A percentile compares a stretch with the other conserved stretches of the same genome.
These are phyloP conservation scores for Hylaeus volcanicus DNA, from an alignment of 1,140 invertebrate genomes.

Conservation along the genomic window DNA sequence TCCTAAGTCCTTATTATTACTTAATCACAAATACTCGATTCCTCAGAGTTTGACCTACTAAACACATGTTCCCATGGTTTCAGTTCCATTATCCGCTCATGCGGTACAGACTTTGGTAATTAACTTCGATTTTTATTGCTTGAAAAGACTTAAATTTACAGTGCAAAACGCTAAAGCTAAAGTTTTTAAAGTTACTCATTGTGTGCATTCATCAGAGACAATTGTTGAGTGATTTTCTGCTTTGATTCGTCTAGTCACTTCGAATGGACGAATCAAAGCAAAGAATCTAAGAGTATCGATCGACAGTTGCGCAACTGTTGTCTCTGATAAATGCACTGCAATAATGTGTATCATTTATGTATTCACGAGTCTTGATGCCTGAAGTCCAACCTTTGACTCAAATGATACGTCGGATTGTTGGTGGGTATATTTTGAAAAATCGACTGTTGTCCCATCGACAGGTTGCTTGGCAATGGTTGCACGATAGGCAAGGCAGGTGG, in stretches of 20 bases:
- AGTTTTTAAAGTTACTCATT: neutral
- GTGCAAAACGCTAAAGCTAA: neutral
- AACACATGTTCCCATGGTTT: neutral
- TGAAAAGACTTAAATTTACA: neutral
- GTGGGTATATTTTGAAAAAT: conserved; percentile 70
- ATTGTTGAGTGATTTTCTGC: too few relatives aligned
- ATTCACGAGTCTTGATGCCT: conserved; percentile 71
- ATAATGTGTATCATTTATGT: too few relatives aligned
- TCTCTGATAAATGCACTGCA: too few relatives aligned
- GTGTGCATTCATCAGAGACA: neutral
- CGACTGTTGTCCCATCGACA: conserved; percentile 67
- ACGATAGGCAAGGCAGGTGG: conserved; percentile 74
- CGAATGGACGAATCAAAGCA: too few relatives aligned
- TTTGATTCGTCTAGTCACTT: too few relatives aligned
- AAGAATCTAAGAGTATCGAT: too few relatives aligned
- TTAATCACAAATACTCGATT: neutral
- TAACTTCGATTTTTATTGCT: neutral
- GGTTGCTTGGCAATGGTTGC: conserved; percentile 73
- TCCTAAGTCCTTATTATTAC: neutral
- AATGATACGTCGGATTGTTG: conserved; percentile 65
- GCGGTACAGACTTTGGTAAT: neutral
- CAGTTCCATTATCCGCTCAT: too few relatives aligned
- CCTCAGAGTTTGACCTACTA: neutral
- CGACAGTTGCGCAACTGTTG: too few relatives aligned
- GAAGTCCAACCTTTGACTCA: conserved; percentile 72